These are phyloP conservation scores for Pammene aurita DNA, from an alignment of 2,888 invertebrate genomes.

Conservation along the genomic window DNA sequence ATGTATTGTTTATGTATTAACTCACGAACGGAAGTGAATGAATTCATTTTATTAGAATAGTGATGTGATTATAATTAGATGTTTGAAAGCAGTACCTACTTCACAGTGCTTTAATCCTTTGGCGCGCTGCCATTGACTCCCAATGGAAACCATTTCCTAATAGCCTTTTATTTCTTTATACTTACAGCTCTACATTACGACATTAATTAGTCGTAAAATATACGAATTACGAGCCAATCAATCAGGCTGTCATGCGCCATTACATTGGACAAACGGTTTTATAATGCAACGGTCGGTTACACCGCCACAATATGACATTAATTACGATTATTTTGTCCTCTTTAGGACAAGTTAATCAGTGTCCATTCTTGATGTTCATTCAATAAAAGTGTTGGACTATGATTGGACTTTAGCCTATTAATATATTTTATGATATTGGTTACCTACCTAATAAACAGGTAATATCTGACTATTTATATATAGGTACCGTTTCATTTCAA, in stretches of 20 bases:
- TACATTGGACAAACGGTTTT: constrained; percentile 20
- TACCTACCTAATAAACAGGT: too few species aligned
- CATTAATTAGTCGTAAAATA: constrained; percentile 31
- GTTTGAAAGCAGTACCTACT: neutral
- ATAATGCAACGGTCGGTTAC: constrained; percentile 33
- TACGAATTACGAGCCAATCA: constrained; percentile 29
- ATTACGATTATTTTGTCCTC: constrained; percentile 28
- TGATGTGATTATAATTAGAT: neutral
- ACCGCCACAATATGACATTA: constrained; percentile 36
- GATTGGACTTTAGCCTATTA: too few species aligned
- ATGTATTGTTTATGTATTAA: too few species aligned
- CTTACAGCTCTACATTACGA: constrained; percentile 10
- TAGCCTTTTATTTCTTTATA: constrained; percentile 6
- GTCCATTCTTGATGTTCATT: constrained; percentile 20
- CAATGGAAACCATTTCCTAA: constrained; percentile 12
- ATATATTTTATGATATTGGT: too few species aligned
- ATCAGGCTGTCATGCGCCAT: constrained; percentile 18
- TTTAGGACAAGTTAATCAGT: constrained; percentile 32
- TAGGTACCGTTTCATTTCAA: too few species aligned
- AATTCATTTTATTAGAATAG: neutral
- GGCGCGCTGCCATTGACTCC: constrained; percentile 13
- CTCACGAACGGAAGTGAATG: neutral
- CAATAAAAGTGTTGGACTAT: neutral
- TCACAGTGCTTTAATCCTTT: constrained; percentile 8
- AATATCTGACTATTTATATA: too few species aligned